phyloP scores from a whole-genome alignment of 1,140 invertebrate species.

The Arctopsyche grandis region DNA sequence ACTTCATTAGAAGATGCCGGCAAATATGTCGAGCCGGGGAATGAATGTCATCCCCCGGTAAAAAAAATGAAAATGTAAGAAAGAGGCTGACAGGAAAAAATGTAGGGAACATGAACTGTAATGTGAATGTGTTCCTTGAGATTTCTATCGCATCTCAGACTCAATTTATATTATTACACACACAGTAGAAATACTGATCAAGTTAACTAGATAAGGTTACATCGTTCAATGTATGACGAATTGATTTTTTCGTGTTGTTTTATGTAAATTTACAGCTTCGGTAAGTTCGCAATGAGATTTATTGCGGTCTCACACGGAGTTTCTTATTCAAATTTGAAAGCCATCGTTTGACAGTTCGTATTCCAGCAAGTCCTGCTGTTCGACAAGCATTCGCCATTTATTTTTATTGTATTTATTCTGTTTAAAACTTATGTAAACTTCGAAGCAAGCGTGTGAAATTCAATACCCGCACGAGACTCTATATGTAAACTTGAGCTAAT shows the following conservation, averaged over 20 bases:
- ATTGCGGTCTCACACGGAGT: constrained; percentile 1
- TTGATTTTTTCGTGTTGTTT: not conserved
- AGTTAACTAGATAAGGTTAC: not conserved
- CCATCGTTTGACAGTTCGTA: not conserved
- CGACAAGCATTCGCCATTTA: not conserved
- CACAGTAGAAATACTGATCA: too few species aligned
- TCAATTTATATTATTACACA: too few species aligned
- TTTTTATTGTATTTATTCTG: not conserved
- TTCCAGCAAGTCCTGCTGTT: not conserved
- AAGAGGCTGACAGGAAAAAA: not conserved
- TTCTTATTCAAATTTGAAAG: not conserved
- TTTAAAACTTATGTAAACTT: too few species aligned
- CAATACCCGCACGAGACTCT: too few species aligned
- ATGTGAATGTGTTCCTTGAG: not conserved
- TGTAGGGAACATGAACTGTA: too few species aligned
- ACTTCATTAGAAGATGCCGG: constrained; percentile 18
- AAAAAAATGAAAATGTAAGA: constrained; percentile 13
- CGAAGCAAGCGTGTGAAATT: too few species aligned
- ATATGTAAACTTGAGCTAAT: too few species aligned
- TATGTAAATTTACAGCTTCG: too few species aligned
- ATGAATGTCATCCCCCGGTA: constrained; percentile 3
- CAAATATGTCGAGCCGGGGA: constrained; percentile 39
- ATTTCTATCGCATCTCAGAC: too few species aligned
- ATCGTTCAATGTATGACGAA: not conserved
- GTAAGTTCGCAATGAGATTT: not conserved